These are phyloP conservation scores for Brenthis daphne DNA, from an alignment of 2,888 invertebrate genomes.

Conservation along the genomic window DNA sequence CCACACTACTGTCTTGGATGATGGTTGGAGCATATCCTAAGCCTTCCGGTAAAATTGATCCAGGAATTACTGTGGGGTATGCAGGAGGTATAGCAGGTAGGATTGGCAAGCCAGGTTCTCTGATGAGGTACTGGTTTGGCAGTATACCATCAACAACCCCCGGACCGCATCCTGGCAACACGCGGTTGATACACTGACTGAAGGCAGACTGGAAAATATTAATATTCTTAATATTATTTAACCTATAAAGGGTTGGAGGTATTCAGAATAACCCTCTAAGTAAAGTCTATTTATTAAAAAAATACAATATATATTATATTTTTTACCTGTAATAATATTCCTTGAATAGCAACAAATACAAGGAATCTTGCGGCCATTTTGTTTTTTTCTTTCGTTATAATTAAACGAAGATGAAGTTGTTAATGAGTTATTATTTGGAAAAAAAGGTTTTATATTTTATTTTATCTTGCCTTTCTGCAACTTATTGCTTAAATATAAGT, in stretches of 20 bases:
- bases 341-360: slow-evolving; percentile 36
- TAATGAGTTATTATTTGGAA: slow-evolving; percentile 13
- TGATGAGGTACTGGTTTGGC: slow-evolving; percentile 46
- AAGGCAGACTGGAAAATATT: slow-evolving; percentile 47
- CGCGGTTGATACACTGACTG: slow-evolving; percentile 55
- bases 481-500: slow-evolving; percentile 1
- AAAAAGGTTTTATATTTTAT: slow-evolving; percentile 24
- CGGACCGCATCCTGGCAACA: slow-evolving; percentile 46
- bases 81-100: slow-evolving; percentile 36
- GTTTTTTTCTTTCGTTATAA: neutral
- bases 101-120: slow-evolving; percentile 41
- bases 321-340: slow-evolving; percentile 42
- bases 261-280: too few species aligned
- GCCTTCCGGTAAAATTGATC: slow-evolving; percentile 31
- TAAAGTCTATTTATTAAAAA: neutral
- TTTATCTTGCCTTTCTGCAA: slow-evolving; percentile 9
- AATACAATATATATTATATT: neutral
- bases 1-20: slow-evolving; percentile 65
- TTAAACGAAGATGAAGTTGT: slow-evolving; percentile 1
- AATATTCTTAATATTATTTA: too few species aligned
- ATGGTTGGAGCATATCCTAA: slow-evolving; percentile 48
- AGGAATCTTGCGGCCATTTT: slow-evolving; percentile 40
- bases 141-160: slow-evolving; percentile 45
- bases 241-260: too few species aligned
- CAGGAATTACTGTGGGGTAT: slow-evolving; percentile 33